These are phyloP conservation scores for Hyla sarda DNA, from an alignment of 2,113 vertebrate species.

Conservation along the genomic window DNA sequence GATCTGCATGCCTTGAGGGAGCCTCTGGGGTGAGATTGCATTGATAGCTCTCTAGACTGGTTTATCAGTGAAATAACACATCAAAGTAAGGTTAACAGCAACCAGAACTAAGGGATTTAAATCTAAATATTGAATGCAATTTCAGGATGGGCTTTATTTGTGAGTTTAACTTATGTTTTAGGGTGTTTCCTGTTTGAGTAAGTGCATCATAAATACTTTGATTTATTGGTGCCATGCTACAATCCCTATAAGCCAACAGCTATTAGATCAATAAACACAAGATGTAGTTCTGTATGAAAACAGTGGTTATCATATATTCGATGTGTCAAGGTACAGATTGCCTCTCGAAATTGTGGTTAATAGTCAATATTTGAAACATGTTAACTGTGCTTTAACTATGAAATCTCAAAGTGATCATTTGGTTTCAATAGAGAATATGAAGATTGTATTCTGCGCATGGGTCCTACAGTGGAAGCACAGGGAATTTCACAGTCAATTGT, in stretches of 20 bases:
- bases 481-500: neutral
- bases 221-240: no score
- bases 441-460: neutral
- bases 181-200: neutral
- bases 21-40: neutral
- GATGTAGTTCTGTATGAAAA: no score
- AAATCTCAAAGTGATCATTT: neutral
- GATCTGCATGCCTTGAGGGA: neutral
- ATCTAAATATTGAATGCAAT: neutral
- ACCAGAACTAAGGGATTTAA: neutral
- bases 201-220: neutral
- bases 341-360: no score
- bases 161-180: neutral
- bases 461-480: neutral
- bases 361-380: neutral
- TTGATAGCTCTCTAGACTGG: constrained; percentile 2
- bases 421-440: neutral
- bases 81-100: neutral
- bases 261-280: no score
- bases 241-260: no score
- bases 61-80: constrained; percentile 9
- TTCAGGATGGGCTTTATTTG: neutral
- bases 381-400: neutral
- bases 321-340: no score
- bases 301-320: no score